phyloP scores from a whole-genome alignment of 2,113 vertebrate species.

The Gavia stellata region DNA sequence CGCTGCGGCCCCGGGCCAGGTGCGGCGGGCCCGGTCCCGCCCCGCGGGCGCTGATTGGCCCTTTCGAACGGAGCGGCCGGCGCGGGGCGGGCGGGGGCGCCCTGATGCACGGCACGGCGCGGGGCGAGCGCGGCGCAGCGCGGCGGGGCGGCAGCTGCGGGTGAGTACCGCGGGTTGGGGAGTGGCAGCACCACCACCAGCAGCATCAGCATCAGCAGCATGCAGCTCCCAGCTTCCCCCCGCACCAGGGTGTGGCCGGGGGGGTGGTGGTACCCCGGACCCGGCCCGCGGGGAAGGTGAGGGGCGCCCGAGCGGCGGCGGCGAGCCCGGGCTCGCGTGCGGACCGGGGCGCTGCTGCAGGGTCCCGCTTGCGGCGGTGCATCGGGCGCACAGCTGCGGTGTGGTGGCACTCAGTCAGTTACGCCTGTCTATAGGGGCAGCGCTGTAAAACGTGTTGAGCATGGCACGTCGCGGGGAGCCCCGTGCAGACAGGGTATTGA shows the following conservation, averaged over 20 bases:
- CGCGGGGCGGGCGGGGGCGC: background rate
- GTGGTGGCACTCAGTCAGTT: background rate
- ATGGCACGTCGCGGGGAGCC: too few species aligned
- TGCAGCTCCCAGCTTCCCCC: too few species aligned
- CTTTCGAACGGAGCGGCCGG: constrained; percentile 70
- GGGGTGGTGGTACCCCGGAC: too few species aligned
- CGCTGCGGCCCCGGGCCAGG: background rate
- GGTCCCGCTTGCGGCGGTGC: background rate
- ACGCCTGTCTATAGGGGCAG: accelerated
- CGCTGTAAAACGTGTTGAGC: background rate
- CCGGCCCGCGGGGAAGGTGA: background rate
- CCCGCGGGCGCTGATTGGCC: constrained; percentile 52
- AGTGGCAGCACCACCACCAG: too few species aligned
- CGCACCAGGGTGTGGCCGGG: background rate
- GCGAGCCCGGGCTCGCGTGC: background rate
- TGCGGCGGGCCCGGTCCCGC: background rate
- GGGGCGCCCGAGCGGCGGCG: background rate
- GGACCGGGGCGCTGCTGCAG: background rate
- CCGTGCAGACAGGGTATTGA: too few species aligned
- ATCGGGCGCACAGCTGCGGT: background rate
- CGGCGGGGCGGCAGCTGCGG: background rate
- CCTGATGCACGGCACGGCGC: background rate
- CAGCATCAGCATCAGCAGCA: too few species aligned
- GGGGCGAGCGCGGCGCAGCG: background rate
- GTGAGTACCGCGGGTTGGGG: background rate